A percentile compares a stretch with the other conserved stretches of the same genome.
These are phyloP conservation scores for Cephus pulcher DNA, from an alignment of 2,888 invertebrate species.

Conservation along the genomic window DNA sequence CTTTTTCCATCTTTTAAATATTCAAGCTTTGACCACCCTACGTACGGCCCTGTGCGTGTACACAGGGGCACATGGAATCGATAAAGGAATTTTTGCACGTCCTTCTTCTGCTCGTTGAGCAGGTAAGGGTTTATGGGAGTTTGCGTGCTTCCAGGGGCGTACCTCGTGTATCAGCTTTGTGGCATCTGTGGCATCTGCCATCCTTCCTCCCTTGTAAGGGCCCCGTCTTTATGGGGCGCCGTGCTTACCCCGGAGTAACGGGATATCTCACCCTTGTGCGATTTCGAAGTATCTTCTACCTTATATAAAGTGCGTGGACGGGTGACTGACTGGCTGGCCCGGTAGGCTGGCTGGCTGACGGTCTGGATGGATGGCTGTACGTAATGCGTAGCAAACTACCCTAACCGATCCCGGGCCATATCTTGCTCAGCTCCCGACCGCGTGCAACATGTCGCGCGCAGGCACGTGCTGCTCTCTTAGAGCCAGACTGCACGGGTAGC, in stretches of 20 bases:
- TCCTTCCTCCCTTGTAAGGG: neutral
- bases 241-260: neutral
- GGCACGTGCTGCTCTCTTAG: constrained; percentile 35
- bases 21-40: too few relatives aligned
- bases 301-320: neutral
- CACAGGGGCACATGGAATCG: too few relatives aligned
- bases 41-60: too few relatives aligned
- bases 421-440: constrained; percentile 18
- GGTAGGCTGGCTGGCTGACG: too few relatives aligned
- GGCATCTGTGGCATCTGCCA: constrained; percentile 18
- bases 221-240: neutral
- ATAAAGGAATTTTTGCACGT: too few relatives aligned
- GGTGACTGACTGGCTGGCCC: too few relatives aligned
- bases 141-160: neutral
- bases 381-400: neutral
- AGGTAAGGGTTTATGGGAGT: constrained; percentile 1
- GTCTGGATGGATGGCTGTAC: neutral
- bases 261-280: constrained; percentile 7
- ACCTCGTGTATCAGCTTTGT: neutral
- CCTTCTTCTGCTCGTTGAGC: too few relatives aligned
- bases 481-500: too few relatives aligned
- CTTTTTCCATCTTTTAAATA: too few relatives aligned
- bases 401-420: neutral
- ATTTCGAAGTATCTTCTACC: constrained; percentile 1
- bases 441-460: constrained; percentile 45